phyloP scores from a whole-genome alignment of 2,113 vertebrate genomes.

The Dromiciops gliroides region DNA sequence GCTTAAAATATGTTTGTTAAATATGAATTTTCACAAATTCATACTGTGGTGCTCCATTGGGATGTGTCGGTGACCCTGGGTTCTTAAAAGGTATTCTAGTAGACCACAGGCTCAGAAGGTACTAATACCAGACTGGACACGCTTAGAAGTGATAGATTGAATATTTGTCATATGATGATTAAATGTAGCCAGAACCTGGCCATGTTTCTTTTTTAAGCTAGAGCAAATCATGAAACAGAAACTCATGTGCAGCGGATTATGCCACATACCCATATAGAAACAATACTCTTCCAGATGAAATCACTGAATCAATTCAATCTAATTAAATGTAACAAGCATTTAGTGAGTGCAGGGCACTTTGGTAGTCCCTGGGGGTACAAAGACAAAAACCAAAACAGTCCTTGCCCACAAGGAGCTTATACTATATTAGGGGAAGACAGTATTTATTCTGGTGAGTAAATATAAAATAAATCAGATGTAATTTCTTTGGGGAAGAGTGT shows the following conservation, averaged over 20 bases:
- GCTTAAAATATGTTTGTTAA: not conserved
- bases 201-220: not conserved
- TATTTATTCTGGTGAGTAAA: no score
- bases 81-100: not conserved
- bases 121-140: not conserved
- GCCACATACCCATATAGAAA: not conserved
- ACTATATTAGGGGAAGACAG: not conserved
- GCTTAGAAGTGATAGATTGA: not conserved
- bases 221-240: not conserved
- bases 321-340: not conserved
- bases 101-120: not conserved
- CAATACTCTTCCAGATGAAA: not conserved
- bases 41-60: not conserved
- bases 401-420: not conserved
- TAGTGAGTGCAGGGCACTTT: not conserved
- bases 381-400: not conserved
- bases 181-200: not conserved
- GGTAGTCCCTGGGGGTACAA: not conserved
- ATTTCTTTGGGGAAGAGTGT: no score
- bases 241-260: not conserved
- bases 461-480: no score
- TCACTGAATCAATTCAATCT: not conserved
- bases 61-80: not conserved
- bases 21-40: not conserved
- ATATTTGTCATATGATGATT: not conserved